Evolutionary conservation across 1,140 invertebrate genomes (phyloP).

Genomic region (Microplitis demolitor): DNA sequence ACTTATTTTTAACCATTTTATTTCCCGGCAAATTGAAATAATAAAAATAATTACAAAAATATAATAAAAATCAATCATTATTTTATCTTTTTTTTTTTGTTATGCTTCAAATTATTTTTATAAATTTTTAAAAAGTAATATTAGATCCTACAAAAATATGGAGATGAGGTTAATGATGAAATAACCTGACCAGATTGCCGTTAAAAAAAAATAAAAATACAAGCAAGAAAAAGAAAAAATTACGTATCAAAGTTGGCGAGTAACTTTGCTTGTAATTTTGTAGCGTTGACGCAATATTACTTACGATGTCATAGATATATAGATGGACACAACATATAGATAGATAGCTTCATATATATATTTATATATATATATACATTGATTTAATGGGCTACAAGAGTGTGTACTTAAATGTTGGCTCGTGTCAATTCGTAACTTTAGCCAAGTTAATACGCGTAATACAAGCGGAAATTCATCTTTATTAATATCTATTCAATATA

Average conservation of each 20-base stretch:
- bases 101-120: neutral
- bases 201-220: neutral
- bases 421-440: neutral
- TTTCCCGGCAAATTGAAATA: too few relatives aligned
- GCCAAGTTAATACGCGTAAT: neutral
- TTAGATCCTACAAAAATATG: too few relatives aligned
- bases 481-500: neutral
- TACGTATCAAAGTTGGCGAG: slow-evolving; percentile 9
- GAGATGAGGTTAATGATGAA: neutral
- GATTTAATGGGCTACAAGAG: neutral
- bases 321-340: neutral
- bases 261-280: neutral
- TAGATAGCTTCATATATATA: neutral
- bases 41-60: too few relatives aligned
- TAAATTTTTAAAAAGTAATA: too few relatives aligned
- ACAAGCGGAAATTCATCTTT: neutral
- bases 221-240: neutral
- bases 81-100: neutral
- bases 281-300: slow-evolving; percentile 4
- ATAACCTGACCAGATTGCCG: neutral
- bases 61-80: too few relatives aligned
- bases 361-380: too few relatives aligned
- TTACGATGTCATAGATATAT: neutral
- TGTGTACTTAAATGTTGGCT: neutral
- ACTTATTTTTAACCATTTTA: too few relatives aligned